Evolutionary conservation across 2,888 invertebrate species (phyloP).

Genomic region (Mimas tiliae): DNA sequence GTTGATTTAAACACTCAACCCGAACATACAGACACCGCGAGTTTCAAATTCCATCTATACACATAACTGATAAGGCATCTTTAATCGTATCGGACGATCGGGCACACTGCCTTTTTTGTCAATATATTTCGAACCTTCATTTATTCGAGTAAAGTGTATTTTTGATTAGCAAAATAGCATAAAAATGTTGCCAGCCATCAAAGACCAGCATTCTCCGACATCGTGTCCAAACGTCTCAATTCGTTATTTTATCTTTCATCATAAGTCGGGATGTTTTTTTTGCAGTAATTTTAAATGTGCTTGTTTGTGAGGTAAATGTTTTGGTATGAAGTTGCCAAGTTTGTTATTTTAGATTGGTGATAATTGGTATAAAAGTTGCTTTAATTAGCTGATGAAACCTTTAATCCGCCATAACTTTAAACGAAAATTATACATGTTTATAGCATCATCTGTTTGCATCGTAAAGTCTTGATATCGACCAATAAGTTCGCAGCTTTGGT

Average conservation of each 20-base stretch:
- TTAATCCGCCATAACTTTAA: not conserved
- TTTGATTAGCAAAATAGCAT: not conserved
- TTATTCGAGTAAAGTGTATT: not conserved
- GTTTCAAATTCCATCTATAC: constrained; percentile 23
- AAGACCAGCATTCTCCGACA: constrained; percentile 22
- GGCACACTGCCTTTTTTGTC: not conserved
- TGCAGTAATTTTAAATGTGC: constrained; percentile 9
- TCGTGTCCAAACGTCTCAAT: constrained; percentile 27
- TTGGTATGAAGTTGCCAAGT: constrained; percentile 9
- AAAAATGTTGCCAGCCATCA: constrained; percentile 34
- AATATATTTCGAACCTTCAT: not conserved
- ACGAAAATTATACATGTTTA: not conserved
- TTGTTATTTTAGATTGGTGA: constrained; percentile 5
- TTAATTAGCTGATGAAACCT: not conserved
- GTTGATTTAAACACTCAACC: constrained; percentile 20
- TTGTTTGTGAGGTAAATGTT: constrained; percentile 12
- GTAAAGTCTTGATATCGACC: not conserved
- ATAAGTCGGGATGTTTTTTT: constrained; percentile 23
- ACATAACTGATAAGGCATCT: constrained; percentile 23
- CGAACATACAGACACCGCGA: constrained; percentile 22
- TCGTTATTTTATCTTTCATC: constrained; percentile 26
- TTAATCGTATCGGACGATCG: constrained; percentile 29
- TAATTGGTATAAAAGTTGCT: not conserved
- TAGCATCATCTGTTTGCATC: no score
- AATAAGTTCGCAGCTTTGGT: not conserved